These are phyloP conservation scores for Semnornis frantzii DNA, from an alignment of 2,113 vertebrate genomes.

Conservation along the genomic window DNA sequence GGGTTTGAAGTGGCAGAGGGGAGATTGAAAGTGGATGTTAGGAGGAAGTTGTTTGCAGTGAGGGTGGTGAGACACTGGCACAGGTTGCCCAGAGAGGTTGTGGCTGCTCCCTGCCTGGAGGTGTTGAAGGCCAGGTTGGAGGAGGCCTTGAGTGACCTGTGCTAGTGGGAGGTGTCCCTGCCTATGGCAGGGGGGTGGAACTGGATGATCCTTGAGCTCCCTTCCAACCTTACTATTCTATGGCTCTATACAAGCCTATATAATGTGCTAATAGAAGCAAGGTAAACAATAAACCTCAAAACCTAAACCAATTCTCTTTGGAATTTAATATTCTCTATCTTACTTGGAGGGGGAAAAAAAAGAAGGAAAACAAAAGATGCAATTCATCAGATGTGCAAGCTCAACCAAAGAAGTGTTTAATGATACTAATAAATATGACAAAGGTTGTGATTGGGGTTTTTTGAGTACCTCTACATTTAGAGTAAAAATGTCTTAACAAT, in stretches of 20 bases:
- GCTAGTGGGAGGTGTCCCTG: too few relatives aligned
- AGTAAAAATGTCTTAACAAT: not conserved
- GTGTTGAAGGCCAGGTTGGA: too few relatives aligned
- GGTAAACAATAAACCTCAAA: not conserved
- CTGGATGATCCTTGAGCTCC: too few relatives aligned
- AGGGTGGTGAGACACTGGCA: too few relatives aligned
- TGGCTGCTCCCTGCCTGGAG: too few relatives aligned
- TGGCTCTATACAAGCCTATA: not conserved
- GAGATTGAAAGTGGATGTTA: too few relatives aligned
- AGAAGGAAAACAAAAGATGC: not conserved
- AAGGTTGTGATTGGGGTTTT: not conserved
- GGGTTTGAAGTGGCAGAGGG: too few relatives aligned
- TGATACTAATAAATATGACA: not conserved
- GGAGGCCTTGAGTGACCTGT: too few relatives aligned
- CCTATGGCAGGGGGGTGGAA: too few relatives aligned
- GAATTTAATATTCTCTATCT: not conserved
- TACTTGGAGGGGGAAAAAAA: not conserved
- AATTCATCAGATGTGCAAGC: not conserved
- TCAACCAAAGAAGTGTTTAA: not conserved
- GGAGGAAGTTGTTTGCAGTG: too few relatives aligned
- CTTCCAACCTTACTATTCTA: too few relatives aligned
- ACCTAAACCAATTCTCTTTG: not conserved
- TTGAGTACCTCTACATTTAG: fast-evolving
- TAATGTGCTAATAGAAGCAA: not conserved
- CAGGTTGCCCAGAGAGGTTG: too few relatives aligned